Percentiles rank a stretch among this genome's conserved stretches.
Evolutionary conservation across 2,797 vertebrate species (phyloP).

Genomic region (Anableps anableps): DNA sequence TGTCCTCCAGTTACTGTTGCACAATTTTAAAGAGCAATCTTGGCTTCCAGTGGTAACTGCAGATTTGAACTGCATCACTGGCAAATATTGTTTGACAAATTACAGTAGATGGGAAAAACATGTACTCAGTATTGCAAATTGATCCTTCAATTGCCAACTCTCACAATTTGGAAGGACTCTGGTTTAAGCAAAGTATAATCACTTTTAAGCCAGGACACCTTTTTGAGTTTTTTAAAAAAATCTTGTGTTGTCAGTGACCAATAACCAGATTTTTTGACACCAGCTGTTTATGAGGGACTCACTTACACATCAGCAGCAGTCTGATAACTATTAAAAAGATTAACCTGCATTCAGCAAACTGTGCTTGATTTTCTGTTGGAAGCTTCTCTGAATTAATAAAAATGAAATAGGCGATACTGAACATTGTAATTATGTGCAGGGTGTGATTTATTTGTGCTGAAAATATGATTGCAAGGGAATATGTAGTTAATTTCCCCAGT

Average conservation of each 20-base stretch:
- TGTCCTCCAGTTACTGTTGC: background rate
- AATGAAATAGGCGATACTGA: background rate
- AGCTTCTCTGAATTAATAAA: background rate
- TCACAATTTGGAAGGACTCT: background rate
- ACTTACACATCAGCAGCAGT: background rate
- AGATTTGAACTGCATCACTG: background rate
- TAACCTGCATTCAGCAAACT: background rate
- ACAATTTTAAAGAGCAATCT: background rate
- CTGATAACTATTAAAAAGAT: background rate
- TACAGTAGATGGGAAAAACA: background rate
- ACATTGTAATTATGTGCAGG: background rate
- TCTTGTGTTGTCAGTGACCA: background rate
- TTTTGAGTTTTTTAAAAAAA: background rate
- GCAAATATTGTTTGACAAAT: background rate
- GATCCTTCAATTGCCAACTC: background rate
- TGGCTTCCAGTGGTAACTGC: background rate
- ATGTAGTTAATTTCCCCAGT: slow-evolving; percentile 1
- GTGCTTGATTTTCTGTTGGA: background rate
- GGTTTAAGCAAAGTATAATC: background rate
- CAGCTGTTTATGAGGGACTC: background rate
- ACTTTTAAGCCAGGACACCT: background rate
- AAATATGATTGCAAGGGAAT: background rate
- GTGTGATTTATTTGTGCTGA: background rate
- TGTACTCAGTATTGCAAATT: background rate
- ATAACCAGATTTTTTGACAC: background rate